phyloP scores from a whole-genome alignment of 1,140 invertebrate genomes.

The Eciton burchellii region DNA sequence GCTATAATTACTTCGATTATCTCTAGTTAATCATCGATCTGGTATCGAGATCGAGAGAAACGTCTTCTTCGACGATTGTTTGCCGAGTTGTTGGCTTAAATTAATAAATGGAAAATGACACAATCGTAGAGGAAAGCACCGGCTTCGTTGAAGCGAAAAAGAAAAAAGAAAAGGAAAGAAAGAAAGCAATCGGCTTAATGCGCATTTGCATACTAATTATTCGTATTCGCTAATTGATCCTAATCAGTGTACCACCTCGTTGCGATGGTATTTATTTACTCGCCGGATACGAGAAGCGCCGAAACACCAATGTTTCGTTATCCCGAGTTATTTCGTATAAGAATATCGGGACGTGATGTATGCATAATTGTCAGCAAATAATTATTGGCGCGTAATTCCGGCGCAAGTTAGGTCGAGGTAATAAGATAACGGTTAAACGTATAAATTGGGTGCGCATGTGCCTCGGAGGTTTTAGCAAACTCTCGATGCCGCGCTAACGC shows the following conservation, averaged over 20 bases:
- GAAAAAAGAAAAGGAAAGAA: too few relatives aligned
- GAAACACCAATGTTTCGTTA: slow-evolving; percentile 28
- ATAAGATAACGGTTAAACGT: slow-evolving; percentile 60
- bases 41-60: too few relatives aligned
- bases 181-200: too few relatives aligned
- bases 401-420: slow-evolving; percentile 54
- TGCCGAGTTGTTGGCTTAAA: too few relatives aligned
- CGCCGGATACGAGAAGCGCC: not conserved
- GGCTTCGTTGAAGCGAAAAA: too few relatives aligned
- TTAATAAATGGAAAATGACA: too few relatives aligned
- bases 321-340: slow-evolving; percentile 18
- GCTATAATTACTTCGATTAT: too few relatives aligned
- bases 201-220: slow-evolving; percentile 14
- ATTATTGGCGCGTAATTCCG: slow-evolving; percentile 53
- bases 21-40: too few relatives aligned
- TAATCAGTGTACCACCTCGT: slow-evolving; percentile 20
- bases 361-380: slow-evolving; percentile 1
- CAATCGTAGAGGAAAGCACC: too few relatives aligned
- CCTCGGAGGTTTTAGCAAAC: slow-evolving; percentile 60
- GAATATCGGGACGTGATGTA: slow-evolving; percentile 41
- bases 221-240: slow-evolving; percentile 31
- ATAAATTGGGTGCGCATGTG: slow-evolving; percentile 59
- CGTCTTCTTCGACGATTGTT: too few relatives aligned
- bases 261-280: slow-evolving; percentile 35
- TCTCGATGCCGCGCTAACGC: slow-evolving; percentile 53